phyloP scores from a whole-genome alignment of 2,888 invertebrate species.

The Rhagium mordax region DNA sequence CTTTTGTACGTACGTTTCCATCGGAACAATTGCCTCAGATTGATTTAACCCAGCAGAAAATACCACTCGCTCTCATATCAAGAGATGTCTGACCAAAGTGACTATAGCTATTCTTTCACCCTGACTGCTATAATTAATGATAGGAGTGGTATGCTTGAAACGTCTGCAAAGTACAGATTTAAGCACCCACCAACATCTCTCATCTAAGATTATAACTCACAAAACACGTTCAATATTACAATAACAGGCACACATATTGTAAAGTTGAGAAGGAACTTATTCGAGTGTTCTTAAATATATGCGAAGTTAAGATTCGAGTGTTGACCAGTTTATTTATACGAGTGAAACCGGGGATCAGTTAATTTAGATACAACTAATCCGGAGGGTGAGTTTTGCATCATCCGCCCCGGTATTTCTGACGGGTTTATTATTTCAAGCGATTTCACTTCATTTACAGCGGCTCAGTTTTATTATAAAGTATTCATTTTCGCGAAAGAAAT shows the following conservation, averaged over 20 bases:
- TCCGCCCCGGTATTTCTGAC: neutral
- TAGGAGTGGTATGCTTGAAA: constrained; percentile 45
- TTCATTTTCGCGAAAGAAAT: neutral
- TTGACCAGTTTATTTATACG: too few relatives aligned
- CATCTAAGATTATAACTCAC: constrained; percentile 31
- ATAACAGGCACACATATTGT: neutral
- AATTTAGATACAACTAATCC: neutral
- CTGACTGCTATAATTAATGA: constrained; percentile 44
- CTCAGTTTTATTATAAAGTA: neutral
- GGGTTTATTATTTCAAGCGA: neutral
- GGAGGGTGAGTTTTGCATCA: neutral
- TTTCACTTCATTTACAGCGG: neutral
- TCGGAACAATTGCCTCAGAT: neutral
- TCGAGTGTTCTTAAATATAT: too few relatives aligned
- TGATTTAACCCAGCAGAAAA: constrained; percentile 14
- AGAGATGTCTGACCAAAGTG: constrained; percentile 20
- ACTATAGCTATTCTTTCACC: constrained; percentile 43
- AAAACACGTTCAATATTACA: constrained; percentile 14
- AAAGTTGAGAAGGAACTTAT: neutral
- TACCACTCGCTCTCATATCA: constrained; percentile 5
- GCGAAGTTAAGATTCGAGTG: too few relatives aligned
- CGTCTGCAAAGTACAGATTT: constrained; percentile 22
- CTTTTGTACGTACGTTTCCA: neutral
- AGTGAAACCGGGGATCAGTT: neutral
- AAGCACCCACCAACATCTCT: constrained; percentile 29